These are phyloP conservation scores for Venustaconcha ellipsiformis DNA, from an alignment of 1,140 invertebrate genomes.

Conservation along the genomic window DNA sequence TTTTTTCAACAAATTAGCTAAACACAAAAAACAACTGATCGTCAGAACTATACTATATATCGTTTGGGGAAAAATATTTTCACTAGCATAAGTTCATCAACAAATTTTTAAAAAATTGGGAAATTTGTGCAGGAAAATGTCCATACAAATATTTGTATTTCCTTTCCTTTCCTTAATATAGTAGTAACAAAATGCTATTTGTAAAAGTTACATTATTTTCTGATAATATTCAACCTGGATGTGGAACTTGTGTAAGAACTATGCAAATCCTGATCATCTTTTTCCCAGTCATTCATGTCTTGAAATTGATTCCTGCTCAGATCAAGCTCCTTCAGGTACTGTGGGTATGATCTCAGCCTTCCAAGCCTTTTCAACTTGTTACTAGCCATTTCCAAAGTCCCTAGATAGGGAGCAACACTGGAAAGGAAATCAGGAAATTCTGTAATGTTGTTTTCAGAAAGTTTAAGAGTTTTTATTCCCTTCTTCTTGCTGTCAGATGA, in stretches of 20 bases:
- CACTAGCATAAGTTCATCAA: too few relatives aligned
- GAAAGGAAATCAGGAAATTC: constrained; percentile 42
- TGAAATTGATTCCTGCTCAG: constrained; percentile 36
- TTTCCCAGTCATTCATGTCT: constrained; percentile 30
- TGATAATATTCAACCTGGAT: too few relatives aligned
- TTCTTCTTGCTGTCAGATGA: constrained; percentile 12
- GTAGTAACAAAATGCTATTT: neutral
- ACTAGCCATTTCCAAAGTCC: constrained; percentile 90
- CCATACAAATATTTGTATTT: too few relatives aligned
- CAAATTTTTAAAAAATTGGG: too few relatives aligned
- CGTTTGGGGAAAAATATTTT: too few relatives aligned
- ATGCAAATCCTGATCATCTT: neutral
- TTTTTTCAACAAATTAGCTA: too few relatives aligned
- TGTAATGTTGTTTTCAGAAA: constrained; percentile 32
- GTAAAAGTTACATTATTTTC: constrained; percentile 12
- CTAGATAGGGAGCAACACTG: constrained; percentile 76
- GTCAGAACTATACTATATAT: too few relatives aligned
- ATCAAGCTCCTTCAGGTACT: constrained; percentile 40
- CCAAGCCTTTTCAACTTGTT: constrained; percentile 74
- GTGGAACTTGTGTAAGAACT: too few relatives aligned
- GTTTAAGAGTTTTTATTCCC: constrained; percentile 41
- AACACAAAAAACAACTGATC: too few relatives aligned
- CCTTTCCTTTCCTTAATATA: too few relatives aligned
- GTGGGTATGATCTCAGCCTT: constrained; percentile 33
- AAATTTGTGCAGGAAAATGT: too few relatives aligned